These are phyloP conservation scores for Spisula solida DNA, from an alignment of 2,888 invertebrate genomes.

Conservation along the genomic window DNA sequence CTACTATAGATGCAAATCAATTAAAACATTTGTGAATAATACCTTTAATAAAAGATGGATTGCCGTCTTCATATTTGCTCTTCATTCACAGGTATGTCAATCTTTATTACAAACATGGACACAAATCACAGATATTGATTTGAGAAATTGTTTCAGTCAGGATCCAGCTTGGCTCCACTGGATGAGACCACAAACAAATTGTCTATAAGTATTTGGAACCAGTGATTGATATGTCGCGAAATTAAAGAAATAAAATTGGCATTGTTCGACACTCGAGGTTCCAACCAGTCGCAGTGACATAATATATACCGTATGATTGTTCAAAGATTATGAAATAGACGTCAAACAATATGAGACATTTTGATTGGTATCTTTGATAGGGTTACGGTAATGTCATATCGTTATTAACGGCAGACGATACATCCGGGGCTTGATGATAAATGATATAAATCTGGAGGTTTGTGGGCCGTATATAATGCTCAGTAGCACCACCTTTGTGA, in stretches of 20 bases:
- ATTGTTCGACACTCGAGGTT: background rate
- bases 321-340: background rate
- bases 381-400: background rate
- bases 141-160: background rate
- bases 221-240: background rate
- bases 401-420: background rate
- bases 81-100: background rate
- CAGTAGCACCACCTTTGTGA: too few species aligned
- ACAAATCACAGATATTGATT: background rate
- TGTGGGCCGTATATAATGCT: background rate
- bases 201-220: background rate
- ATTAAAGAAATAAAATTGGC: background rate
- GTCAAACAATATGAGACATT: background rate
- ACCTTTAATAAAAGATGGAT: background rate
- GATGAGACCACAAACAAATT: background rate
- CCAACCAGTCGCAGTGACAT: constrained; percentile 4
- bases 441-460: background rate
- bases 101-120: background rate
- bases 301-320: background rate
- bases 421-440: background rate
- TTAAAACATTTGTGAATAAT: too few species aligned
- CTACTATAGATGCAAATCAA: too few species aligned
- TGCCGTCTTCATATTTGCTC: background rate
- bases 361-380: background rate
- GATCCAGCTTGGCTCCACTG: background rate